phyloP scores from a whole-genome alignment of 2,113 vertebrate genomes.

The Syngnathus typhle region DNA sequence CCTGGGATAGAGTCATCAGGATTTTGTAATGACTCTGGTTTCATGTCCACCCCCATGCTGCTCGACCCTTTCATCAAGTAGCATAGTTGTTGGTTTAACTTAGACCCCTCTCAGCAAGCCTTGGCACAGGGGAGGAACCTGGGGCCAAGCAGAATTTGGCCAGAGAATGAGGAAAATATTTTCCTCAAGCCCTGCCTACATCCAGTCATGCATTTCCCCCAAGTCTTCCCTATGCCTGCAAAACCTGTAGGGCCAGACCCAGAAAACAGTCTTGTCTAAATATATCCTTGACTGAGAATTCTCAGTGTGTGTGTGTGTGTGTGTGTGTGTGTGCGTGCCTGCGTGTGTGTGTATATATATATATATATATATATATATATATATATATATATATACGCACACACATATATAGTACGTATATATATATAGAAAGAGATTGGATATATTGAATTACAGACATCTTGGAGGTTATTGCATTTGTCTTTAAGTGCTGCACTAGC shows the following conservation, averaged over 20 bases:
- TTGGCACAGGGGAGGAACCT: conserved; percentile 44
- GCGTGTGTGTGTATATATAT: neutral
- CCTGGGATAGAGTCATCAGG: conserved; percentile 62
- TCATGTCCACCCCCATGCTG: conserved; percentile 48
- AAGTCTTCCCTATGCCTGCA: conserved; percentile 39
- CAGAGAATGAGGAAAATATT: conserved; percentile 44
- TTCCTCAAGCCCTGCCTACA: conserved; percentile 49
- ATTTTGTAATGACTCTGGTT: conserved; percentile 45
- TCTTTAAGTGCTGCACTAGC: conserved; percentile 48
- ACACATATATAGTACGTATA: neutral
- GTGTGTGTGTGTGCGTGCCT: no score
- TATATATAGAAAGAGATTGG: no score
- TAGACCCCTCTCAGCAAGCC: conserved; percentile 62
- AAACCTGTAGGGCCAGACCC: conserved; percentile 31
- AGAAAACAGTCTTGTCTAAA: conserved; percentile 28
- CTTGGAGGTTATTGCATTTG: conserved; percentile 44
- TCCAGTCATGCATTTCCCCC: conserved; percentile 44
- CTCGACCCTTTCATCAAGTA: conserved; percentile 61
- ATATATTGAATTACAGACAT: conserved; percentile 5
- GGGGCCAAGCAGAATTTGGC: conserved; percentile 58
- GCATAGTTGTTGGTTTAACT: conserved; percentile 70
- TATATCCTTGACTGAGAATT: conserved; percentile 24
- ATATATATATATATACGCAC: neutral
- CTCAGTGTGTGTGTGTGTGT: no score
- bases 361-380: neutral